These are phyloP conservation scores for Dermatemys mawii DNA, from an alignment of 2,113 vertebrate species.

Conservation along the genomic window DNA sequence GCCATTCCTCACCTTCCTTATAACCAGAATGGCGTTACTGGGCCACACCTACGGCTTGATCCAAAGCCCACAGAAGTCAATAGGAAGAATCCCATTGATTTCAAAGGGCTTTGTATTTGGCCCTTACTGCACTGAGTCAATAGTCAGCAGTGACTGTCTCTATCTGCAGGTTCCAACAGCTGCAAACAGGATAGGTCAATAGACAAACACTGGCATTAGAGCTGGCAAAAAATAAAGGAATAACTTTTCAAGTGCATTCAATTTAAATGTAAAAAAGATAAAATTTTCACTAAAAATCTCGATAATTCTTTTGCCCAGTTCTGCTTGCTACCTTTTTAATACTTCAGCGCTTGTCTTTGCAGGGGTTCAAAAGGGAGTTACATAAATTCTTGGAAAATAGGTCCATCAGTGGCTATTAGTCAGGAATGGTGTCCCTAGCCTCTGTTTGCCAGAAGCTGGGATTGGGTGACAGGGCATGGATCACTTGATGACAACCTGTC, in stretches of 20 bases:
- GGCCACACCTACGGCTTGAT: neutral
- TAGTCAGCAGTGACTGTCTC: slow-evolving; percentile 27
- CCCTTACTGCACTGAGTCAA: slow-evolving; percentile 50
- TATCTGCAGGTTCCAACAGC: slow-evolving; percentile 45
- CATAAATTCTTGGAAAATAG: too few species aligned
- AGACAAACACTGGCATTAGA: neutral
- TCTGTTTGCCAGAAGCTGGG: too few species aligned
- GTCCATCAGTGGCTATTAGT: too few species aligned
- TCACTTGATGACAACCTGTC: too few species aligned
- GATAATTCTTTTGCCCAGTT: neutral
- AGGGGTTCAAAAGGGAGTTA: too few species aligned
- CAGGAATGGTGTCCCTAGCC: too few species aligned
- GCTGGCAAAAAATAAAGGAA: neutral
- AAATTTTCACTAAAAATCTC: neutral
- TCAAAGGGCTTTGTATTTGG: slow-evolving; percentile 47
- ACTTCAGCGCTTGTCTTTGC: neutral
- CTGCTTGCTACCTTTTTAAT: neutral
- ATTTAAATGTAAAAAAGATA: neutral
- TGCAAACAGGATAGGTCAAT: slow-evolving; percentile 7
- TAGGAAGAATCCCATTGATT: neutral
- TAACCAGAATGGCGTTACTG: neutral
- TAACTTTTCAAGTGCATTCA: neutral
- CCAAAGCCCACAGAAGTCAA: neutral
- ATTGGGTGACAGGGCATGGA: too few species aligned
- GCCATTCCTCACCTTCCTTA: slow-evolving; percentile 55